phyloP scores from a whole-genome alignment of 2,888 invertebrate genomes.

The Megaustenia siamemsis region DNA sequence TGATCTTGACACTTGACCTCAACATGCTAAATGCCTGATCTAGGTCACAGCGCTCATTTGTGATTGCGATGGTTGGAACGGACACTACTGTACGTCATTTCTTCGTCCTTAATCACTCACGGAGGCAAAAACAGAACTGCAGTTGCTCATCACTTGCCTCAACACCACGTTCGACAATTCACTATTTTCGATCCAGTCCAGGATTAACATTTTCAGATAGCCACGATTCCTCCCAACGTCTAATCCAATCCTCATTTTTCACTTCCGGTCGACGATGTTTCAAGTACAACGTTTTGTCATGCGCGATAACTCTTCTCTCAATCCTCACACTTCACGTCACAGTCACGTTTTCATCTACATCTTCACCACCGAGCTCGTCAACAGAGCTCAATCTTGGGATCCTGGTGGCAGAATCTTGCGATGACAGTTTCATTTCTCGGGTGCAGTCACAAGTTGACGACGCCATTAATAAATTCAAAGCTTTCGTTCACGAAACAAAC shows the following conservation, averaged over 20 bases:
- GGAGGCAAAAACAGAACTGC: not conserved
- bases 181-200: not conserved
- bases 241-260: not conserved
- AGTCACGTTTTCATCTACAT: not conserved
- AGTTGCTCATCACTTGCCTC: not conserved
- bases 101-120: not conserved
- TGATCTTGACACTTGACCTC: no score
- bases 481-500: not conserved
- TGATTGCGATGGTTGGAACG: constrained; percentile 14
- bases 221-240: not conserved
- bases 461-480: constrained; percentile 7
- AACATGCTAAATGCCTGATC: not conserved
- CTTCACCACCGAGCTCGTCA: not conserved
- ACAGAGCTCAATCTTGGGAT: constrained; percentile 42
- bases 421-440: constrained; percentile 4
- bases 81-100: not conserved
- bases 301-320: not conserved
- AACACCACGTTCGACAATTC: not conserved
- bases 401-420: constrained; percentile 46
- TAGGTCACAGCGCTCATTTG: not conserved
- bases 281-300: constrained; percentile 4
- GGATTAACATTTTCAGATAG: not conserved
- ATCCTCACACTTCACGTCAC: constrained; percentile 1
- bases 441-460: not conserved
- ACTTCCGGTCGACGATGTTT: not conserved